These are phyloP conservation scores for Lutraria rhynchaena DNA, from an alignment of 1,140 invertebrate species.

Conservation along the genomic window DNA sequence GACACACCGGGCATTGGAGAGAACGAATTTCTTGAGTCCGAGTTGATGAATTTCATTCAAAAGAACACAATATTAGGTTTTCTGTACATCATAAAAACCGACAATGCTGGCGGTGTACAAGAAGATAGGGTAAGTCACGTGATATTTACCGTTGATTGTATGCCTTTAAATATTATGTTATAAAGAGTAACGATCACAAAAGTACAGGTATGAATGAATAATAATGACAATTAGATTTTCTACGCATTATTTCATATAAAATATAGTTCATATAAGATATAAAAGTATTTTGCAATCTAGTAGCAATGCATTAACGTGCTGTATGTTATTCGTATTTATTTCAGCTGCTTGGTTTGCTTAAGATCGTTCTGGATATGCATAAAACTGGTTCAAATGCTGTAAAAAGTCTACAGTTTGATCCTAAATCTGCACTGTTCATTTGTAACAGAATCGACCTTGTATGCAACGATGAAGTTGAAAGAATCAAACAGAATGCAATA, in stretches of 20 bases:
- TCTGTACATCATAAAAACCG: constrained; percentile 74
- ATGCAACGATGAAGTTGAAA: constrained; percentile 49
- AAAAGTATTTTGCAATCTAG: too few relatives aligned
- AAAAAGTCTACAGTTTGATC: constrained; percentile 54
- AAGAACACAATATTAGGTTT: constrained; percentile 65
- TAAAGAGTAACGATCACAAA: too few relatives aligned
- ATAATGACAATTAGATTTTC: too few relatives aligned
- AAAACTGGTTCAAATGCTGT: not conserved
- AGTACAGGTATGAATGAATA: too few relatives aligned
- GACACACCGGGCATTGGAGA: constrained; percentile 76
- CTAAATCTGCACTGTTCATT: constrained; percentile 70
- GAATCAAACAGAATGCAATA: constrained; percentile 67
- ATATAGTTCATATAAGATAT: too few relatives aligned
- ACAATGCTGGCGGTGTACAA: constrained; percentile 72
- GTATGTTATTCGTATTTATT: not conserved
- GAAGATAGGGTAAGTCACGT: constrained; percentile 73
- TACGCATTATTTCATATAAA: too few relatives aligned
- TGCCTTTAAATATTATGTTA: too few relatives aligned
- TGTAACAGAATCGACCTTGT: constrained; percentile 72
- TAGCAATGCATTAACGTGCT: too few relatives aligned
- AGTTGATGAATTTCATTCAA: constrained; percentile 66
- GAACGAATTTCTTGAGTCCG: constrained; percentile 65
- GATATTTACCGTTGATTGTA: too few relatives aligned
- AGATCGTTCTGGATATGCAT: constrained; percentile 60
- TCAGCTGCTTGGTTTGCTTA: constrained; percentile 69